Evolutionary conservation across 1,140 invertebrate genomes (phyloP).

Genomic region (Zophobas atratus): DNA sequence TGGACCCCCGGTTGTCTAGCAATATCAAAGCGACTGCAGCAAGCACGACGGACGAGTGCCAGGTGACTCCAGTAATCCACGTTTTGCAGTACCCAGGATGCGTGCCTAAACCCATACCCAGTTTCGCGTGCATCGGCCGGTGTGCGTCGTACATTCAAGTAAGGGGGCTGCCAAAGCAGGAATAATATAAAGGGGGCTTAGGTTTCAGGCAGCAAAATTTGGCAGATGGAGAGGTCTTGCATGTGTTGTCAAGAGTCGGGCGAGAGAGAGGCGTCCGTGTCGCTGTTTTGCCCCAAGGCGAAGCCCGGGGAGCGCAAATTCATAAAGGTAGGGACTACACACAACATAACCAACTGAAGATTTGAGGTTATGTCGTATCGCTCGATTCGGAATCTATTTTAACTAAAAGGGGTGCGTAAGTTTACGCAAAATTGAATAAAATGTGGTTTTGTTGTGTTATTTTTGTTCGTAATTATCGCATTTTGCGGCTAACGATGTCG

Average conservation of each 20-base stretch:
- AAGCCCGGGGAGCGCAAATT: slow-evolving; percentile 89
- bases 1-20: slow-evolving; percentile 60
- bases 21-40: slow-evolving; percentile 63
- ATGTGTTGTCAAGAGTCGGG: slow-evolving; percentile 96
- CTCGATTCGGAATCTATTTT: too few relatives aligned
- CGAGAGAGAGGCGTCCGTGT: slow-evolving; percentile 90
- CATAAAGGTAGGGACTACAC: slow-evolving; percentile 77
- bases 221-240: slow-evolving; percentile 95
- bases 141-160: slow-evolving; percentile 95
- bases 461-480: too few relatives aligned
- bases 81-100: slow-evolving; percentile 93
- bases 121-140: slow-evolving; percentile 91
- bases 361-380: neutral
- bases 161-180: slow-evolving; percentile 3
- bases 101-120: slow-evolving; percentile 93
- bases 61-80: slow-evolving; percentile 93
- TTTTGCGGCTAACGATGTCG: too few relatives aligned
- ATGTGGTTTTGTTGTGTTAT: too few relatives aligned
- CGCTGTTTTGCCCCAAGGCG: slow-evolving; percentile 90
- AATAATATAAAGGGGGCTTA: slow-evolving; percentile 65
- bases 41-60: slow-evolving; percentile 84
- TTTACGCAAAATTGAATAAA: too few relatives aligned
- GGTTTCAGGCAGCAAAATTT: slow-evolving; percentile 96
- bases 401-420: too few relatives aligned
- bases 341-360: neutral